phyloP scores from a whole-genome alignment of 2,888 invertebrate species.

The Nemotelus nigrinus region DNA sequence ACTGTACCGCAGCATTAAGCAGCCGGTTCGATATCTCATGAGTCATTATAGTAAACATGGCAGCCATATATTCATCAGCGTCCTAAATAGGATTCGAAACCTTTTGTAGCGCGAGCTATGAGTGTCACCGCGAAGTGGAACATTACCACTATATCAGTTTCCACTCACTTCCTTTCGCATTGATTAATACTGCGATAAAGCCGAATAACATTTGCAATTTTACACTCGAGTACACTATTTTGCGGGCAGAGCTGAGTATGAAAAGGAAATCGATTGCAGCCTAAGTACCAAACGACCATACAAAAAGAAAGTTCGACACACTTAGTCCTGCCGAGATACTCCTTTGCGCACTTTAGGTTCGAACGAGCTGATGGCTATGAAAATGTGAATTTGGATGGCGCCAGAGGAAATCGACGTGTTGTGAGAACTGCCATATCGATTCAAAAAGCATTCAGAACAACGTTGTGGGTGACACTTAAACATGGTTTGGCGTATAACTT shows the following conservation, averaged over 20 bases:
- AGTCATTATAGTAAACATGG: constrained; percentile 12
- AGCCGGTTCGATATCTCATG: neutral
- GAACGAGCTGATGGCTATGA: too few species aligned
- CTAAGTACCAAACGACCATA: neutral
- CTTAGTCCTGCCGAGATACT: too few species aligned
- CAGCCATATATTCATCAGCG: constrained; percentile 8
- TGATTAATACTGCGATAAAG: constrained; percentile 36
- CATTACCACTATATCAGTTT: constrained; percentile 30
- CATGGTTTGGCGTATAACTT: too few species aligned
- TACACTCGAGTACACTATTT: constrained; percentile 37
- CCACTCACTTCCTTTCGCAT: constrained; percentile 17
- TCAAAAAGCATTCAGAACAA: too few species aligned
- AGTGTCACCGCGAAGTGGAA: constrained; percentile 1
- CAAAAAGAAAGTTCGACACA: too few species aligned
- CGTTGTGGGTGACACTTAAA: too few species aligned
- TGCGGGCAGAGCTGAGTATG: constrained; percentile 7
- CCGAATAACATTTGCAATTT: constrained; percentile 39
- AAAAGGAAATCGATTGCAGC: constrained; percentile 28
- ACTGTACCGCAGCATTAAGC: neutral
- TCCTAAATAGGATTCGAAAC: neutral
- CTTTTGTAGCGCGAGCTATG: neutral
- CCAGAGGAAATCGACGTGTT: too few species aligned
- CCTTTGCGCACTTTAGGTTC: too few species aligned
- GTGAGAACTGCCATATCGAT: too few species aligned
- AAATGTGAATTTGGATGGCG: too few species aligned